phyloP scores from a whole-genome alignment of 2,888 invertebrate genomes.

The Ichneumoninae sp. region DNA sequence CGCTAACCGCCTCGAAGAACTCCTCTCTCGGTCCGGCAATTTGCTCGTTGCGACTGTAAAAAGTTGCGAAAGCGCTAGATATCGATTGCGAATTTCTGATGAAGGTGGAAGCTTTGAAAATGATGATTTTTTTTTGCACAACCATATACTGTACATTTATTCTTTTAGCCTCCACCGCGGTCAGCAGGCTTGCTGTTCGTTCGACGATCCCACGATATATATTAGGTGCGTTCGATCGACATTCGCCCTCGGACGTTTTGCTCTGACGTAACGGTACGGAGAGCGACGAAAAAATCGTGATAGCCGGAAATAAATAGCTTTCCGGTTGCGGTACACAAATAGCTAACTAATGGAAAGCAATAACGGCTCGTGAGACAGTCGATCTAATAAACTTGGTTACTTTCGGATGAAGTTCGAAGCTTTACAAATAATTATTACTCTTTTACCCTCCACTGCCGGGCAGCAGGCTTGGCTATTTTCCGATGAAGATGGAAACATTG shows the following conservation, averaged over 20 bases:
- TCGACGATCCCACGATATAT: background rate
- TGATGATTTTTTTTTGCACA: background rate
- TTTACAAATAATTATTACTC: too few species aligned
- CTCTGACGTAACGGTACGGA: background rate
- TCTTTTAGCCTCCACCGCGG: background rate
- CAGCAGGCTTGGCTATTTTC: too few species aligned
- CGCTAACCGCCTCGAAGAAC: background rate
- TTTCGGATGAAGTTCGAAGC: background rate
- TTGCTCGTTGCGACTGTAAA: slow-evolving; percentile 12
- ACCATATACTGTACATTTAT: background rate
- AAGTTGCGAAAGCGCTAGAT: slow-evolving; percentile 17
- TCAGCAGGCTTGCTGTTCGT: too few species aligned
- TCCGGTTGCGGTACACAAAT: slow-evolving; percentile 48
- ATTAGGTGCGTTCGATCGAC: background rate
- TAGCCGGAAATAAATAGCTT: slow-evolving; percentile 66
- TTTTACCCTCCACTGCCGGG: too few species aligned
- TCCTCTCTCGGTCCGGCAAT: slow-evolving; percentile 10
- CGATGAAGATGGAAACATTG: too few species aligned
- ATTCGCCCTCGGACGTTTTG: background rate
- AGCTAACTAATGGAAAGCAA: slow-evolving; percentile 46
- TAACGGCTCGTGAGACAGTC: slow-evolving; percentile 66
- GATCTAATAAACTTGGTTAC: slow-evolving; percentile 67
- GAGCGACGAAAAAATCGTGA: slow-evolving; percentile 57
- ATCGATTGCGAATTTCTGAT: slow-evolving; percentile 4
- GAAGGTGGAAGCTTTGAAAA: background rate